These are phyloP conservation scores for Clistopyga incitator DNA, from an alignment of 2,888 invertebrate genomes.

Conservation along the genomic window DNA sequence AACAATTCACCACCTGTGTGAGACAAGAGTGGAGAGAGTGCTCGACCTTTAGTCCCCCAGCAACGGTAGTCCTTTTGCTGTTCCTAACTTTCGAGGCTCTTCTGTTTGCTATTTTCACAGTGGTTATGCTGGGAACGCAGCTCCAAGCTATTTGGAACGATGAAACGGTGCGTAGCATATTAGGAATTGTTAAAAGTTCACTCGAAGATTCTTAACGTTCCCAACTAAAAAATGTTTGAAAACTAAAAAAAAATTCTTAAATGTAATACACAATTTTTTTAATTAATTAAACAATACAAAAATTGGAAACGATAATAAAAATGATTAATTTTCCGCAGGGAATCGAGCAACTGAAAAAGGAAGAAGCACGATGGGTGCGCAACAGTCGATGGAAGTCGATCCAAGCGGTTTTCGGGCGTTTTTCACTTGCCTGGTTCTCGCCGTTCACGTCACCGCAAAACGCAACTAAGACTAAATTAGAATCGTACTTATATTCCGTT, in stretches of 20 bases:
- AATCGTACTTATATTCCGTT: constrained; percentile 94
- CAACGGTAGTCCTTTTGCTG: constrained; percentile 95
- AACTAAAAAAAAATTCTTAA: too few species aligned
- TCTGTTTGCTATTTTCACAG: constrained; percentile 98
- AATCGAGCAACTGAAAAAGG: constrained; percentile 98
- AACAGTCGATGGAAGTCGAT: constrained; percentile 97
- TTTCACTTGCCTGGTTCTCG: constrained; percentile 97
- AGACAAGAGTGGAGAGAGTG: constrained; percentile 98
- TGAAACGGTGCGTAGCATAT: constrained; percentile 90
- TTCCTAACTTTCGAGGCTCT: constrained; percentile 97
- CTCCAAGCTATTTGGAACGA: constrained; percentile 99
- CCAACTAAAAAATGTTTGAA: background rate
- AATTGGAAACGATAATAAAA: background rate
- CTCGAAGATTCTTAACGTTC: background rate
- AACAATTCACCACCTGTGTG: constrained; percentile 97
- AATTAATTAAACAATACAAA: too few species aligned
- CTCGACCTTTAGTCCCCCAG: constrained; percentile 96
- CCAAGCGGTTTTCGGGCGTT: constrained; percentile 98
- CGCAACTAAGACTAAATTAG: constrained; percentile 91
- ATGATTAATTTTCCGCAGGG: constrained; percentile 87
- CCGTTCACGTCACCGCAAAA: constrained; percentile 94
- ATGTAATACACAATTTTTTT: too few species aligned
- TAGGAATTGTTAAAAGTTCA: background rate
- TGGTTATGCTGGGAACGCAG: constrained; percentile 98
- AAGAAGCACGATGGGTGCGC: constrained; percentile 96